These are phyloP conservation scores for Muscicapa striata DNA, from an alignment of 2,797 vertebrate species.

Conservation along the genomic window DNA sequence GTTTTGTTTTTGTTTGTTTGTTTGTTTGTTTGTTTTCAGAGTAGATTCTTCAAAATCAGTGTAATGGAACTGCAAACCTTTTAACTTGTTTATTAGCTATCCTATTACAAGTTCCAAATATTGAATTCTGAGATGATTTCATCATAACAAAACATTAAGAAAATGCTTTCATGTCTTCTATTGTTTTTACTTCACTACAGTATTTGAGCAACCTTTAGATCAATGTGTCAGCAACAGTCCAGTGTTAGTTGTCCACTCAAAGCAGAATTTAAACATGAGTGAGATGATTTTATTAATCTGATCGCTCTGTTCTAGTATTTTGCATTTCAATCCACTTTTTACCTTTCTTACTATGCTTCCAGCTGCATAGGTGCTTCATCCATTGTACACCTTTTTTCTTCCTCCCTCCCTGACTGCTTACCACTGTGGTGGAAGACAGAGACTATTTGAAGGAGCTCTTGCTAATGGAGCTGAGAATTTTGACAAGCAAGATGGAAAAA, in stretches of 20 bases:
- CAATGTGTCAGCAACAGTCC: background rate
- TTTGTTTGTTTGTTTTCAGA: background rate
- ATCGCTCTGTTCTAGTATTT: background rate
- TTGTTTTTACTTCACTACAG: background rate
- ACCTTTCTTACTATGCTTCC: background rate
- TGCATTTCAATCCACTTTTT: background rate
- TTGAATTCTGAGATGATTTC: background rate
- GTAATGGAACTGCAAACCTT: background rate
- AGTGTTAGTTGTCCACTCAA: background rate
- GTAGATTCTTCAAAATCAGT: background rate
- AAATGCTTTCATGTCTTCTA: background rate
- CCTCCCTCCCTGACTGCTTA: background rate
- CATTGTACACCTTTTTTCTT: background rate
- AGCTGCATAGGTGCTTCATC: background rate
- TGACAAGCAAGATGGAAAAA: background rate
- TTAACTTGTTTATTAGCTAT: background rate
- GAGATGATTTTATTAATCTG: background rate
- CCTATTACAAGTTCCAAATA: background rate
- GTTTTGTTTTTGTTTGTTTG: background rate
- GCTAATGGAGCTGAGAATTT: background rate
- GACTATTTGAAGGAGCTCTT: background rate
- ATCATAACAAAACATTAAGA: background rate
- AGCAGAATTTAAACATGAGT: background rate
- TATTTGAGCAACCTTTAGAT: background rate
- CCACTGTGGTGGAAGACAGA: background rate